Evolutionary conservation across 2,888 invertebrate species (phyloP).

Genomic region (Epirrhoe tristata): DNA sequence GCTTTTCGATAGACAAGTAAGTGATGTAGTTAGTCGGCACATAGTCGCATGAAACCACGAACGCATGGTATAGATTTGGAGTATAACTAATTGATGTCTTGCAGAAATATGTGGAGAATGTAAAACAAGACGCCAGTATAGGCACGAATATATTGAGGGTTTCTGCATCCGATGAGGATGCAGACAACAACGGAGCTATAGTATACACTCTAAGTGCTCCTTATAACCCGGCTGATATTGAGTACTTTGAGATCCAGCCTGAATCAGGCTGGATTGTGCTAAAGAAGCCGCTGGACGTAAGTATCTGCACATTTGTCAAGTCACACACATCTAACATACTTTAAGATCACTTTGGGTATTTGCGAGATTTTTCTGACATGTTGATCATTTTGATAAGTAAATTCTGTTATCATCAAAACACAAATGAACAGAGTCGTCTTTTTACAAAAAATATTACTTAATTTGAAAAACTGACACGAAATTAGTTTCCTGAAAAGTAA

Average conservation of each 20-base stretch:
- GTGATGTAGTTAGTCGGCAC: constrained; percentile 48
- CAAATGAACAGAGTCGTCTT: too few relatives aligned
- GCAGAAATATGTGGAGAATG: constrained; percentile 98
- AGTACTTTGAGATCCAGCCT: constrained; percentile 98
- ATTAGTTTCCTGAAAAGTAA: too few relatives aligned
- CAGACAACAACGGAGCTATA: constrained; percentile 98
- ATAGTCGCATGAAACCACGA: constrained; percentile 60
- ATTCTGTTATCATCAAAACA: neutral
- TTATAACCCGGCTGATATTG: constrained; percentile 94
- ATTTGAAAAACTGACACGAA: too few relatives aligned
- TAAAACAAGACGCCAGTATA: constrained; percentile 98
- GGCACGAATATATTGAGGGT: constrained; percentile 97
- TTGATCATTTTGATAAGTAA: neutral
- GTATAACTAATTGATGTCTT: constrained; percentile 65
- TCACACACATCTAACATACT: constrained; percentile 43
- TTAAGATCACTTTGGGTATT: constrained; percentile 24
- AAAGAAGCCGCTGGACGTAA: constrained; percentile 98
- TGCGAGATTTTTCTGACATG: constrained; percentile 6
- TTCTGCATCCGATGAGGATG: constrained; percentile 98
- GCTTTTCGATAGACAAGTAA: constrained; percentile 96
- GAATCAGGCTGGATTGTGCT: constrained; percentile 99
- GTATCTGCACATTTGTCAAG: constrained; percentile 80
- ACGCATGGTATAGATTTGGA: constrained; percentile 56
- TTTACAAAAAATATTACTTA: too few relatives aligned
- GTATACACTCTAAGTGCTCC: constrained; percentile 96